A percentile compares a stretch with the other conserved stretches of the same genome.
These are phyloP conservation scores for Silurus lanzhouensis DNA, from an alignment of 2,797 vertebrate species.

Conservation along the genomic window DNA sequence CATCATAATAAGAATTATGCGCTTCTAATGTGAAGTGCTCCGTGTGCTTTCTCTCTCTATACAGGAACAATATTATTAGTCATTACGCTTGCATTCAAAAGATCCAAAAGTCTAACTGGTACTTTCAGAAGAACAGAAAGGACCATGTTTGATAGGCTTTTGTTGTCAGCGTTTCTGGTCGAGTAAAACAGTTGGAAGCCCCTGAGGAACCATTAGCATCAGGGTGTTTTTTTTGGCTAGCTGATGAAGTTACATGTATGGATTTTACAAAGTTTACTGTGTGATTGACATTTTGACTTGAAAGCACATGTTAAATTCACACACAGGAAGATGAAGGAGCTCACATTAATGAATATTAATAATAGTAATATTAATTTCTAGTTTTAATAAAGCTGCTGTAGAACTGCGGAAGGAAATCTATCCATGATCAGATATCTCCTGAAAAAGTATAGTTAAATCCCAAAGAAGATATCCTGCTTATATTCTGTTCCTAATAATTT, in stretches of 20 bases:
- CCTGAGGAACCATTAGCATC: not conserved
- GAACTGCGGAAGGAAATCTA: not conserved
- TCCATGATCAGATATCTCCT: not conserved
- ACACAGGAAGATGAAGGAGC: conserved; percentile 7
- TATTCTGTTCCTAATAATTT: no score
- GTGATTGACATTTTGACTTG: not conserved
- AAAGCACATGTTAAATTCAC: not conserved
- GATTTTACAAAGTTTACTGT: not conserved
- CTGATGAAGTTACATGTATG: not conserved
- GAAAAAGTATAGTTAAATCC: no score
- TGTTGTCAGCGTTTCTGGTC: not conserved
- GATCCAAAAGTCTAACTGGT: not conserved
- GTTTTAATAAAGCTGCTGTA: not conserved
- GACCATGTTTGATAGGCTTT: not conserved
- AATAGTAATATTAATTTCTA: not conserved
- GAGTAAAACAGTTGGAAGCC: not conserved
- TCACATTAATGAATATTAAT: no score
- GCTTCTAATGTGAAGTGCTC: not conserved
- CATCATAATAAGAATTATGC: not conserved
- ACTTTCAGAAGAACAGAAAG: not conserved
- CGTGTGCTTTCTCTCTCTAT: not conserved
- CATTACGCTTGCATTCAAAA: not conserved
- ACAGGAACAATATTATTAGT: not conserved
- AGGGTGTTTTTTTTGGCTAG: not conserved
- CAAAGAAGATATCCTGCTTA: no score